Conservation (phyloP, 2,797 vertebrate genomes). For the Rhincodon typus region DNA sequence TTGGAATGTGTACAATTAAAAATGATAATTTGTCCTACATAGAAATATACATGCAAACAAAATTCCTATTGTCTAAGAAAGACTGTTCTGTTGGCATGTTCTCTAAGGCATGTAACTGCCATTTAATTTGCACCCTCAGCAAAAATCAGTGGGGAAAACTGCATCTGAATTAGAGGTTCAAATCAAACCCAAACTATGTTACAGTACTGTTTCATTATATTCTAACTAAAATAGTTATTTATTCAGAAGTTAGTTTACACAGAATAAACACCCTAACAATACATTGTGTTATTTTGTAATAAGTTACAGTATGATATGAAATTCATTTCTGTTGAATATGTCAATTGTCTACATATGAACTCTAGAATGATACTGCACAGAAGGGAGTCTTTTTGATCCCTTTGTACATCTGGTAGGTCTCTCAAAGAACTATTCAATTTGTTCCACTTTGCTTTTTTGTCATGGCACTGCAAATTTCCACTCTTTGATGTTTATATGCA, state of each 20-base stretch:
- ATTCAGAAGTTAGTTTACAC: not conserved
- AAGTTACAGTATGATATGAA: not conserved
- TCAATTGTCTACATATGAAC: not conserved
- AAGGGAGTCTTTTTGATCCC: not conserved
- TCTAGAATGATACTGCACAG: not conserved
- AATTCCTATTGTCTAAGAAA: not conserved
- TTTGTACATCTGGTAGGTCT: not conserved
- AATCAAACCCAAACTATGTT: not conserved
- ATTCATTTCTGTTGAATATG: not conserved
- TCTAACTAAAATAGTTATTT: not conserved
- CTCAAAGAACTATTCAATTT: not conserved
- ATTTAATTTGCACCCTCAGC: not conserved
- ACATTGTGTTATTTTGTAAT: not conserved
- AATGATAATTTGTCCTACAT: not conserved
- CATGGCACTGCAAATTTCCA: not conserved
- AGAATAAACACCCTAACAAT: not conserved
- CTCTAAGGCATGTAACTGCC: not conserved
- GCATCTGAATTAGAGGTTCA: not conserved
- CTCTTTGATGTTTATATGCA: not conserved
- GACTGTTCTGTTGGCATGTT: not conserved
- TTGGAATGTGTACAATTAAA: not conserved
- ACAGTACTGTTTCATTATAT: not conserved
- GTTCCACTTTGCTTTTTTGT: not conserved
- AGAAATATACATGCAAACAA: not conserved
- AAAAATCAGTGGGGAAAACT: not conserved